These are phyloP conservation scores for Eupristina koningsbergeri DNA, from an alignment of 1,140 invertebrate genomes.

Conservation along the genomic window DNA sequence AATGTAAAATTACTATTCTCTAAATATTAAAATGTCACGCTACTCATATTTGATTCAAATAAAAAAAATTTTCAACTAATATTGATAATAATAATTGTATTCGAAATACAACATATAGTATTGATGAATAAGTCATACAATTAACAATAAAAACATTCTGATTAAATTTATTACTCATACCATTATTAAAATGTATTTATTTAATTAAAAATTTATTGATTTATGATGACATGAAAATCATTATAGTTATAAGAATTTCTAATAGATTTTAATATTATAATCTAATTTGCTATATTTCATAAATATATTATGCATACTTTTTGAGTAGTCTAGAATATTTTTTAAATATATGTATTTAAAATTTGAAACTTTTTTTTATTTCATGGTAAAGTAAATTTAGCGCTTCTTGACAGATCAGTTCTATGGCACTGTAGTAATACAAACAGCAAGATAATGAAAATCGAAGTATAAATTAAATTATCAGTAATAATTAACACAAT, in stretches of 20 bases:
- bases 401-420: background rate
- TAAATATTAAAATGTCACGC: background rate
- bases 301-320: too few relatives aligned
- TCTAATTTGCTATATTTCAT: too few relatives aligned
- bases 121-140: background rate
- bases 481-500: background rate
- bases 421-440: background rate
- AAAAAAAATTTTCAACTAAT: background rate
- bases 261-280: background rate
- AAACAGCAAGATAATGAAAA: background rate
- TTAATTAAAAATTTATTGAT: background rate
- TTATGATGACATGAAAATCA: background rate
- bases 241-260: background rate
- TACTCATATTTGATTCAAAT: background rate
- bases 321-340: background rate
- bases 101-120: background rate
- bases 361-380: background rate
- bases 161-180: background rate
- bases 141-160: background rate
- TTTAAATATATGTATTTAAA: background rate
- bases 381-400: background rate
- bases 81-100: background rate
- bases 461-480: constrained; percentile 7
- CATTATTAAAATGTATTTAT: background rate
- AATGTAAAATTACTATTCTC: background rate